Conservation (phyloP, 1,140 invertebrate species). For the Pemphigus obesinymphae region DNA sequence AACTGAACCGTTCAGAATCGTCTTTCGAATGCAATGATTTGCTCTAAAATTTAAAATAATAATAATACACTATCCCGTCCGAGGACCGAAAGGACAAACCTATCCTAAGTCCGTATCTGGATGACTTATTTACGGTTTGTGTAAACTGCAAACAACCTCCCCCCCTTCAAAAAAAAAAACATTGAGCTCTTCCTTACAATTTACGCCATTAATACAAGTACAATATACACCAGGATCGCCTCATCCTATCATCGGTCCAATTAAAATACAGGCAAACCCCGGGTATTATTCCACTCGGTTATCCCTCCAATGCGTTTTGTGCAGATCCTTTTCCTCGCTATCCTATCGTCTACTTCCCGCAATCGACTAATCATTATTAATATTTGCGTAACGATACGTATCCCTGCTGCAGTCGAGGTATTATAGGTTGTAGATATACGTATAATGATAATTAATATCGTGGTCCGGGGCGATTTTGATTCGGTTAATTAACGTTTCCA, state of each 20-base stretch:
- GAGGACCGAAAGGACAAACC: too few relatives aligned
- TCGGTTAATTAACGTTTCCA: constrained; percentile 27
- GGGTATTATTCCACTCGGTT: neutral
- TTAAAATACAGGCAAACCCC: neutral
- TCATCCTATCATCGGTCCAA: constrained; percentile 19
- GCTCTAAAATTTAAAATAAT: too few relatives aligned
- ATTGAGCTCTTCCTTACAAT: too few relatives aligned
- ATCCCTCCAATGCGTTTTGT: neutral
- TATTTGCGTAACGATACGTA: neutral
- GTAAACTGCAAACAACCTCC: too few relatives aligned
- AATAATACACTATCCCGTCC: too few relatives aligned
- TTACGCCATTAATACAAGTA: too few relatives aligned
- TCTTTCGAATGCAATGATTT: too few relatives aligned
- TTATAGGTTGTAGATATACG: neutral
- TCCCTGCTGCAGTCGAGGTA: neutral
- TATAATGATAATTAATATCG: neutral
- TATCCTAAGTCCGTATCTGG: too few relatives aligned
- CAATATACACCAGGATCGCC: neutral
- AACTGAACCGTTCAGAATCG: too few relatives aligned
- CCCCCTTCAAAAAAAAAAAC: too few relatives aligned
- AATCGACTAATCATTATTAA: constrained; percentile 18
- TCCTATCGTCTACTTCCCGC: neutral
- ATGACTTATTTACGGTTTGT: too few relatives aligned
- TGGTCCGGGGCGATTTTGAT: neutral
- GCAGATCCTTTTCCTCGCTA: too few relatives aligned